These are phyloP conservation scores for Manduca sexta DNA, from an alignment of 1,140 invertebrate genomes.

Conservation along the genomic window DNA sequence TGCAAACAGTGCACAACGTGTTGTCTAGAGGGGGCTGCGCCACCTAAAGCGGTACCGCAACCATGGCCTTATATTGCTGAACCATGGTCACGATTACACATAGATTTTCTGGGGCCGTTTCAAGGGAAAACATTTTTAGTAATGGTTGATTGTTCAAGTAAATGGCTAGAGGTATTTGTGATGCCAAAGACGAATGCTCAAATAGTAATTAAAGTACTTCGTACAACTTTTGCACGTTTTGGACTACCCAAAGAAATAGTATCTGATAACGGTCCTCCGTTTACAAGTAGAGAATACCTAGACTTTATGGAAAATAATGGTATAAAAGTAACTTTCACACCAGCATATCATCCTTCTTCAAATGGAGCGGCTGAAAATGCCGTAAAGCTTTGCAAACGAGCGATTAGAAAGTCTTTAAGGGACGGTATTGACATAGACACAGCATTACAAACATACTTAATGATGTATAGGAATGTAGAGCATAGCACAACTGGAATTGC, in stretches of 20 bases:
- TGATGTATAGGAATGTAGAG: conserved; percentile 15
- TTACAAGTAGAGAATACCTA: conserved; percentile 17
- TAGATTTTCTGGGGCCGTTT: background rate
- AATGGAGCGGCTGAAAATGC: too few species aligned
- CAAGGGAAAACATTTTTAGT: background rate
- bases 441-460: conserved; percentile 13
- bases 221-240: conserved; percentile 1
- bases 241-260: conserved; percentile 40
- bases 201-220: too few species aligned
- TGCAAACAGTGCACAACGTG: conserved; percentile 9
- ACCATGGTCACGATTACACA: background rate
- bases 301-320: too few species aligned
- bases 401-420: conserved; percentile 18
- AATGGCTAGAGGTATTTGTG: background rate
- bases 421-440: conserved; percentile 10
- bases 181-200: too few species aligned
- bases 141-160: conserved; percentile 21
- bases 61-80: background rate
- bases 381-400: too few species aligned
- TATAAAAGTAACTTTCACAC: too few species aligned
- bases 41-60: background rate
- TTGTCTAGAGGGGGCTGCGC: conserved; percentile 30
- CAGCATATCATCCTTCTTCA: too few species aligned
- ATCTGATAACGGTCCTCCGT: conserved; percentile 45
- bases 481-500: conserved; percentile 10